Evolutionary conservation across 2,797 vertebrate genomes (phyloP).

Genomic region (Nothura maculosa): DNA sequence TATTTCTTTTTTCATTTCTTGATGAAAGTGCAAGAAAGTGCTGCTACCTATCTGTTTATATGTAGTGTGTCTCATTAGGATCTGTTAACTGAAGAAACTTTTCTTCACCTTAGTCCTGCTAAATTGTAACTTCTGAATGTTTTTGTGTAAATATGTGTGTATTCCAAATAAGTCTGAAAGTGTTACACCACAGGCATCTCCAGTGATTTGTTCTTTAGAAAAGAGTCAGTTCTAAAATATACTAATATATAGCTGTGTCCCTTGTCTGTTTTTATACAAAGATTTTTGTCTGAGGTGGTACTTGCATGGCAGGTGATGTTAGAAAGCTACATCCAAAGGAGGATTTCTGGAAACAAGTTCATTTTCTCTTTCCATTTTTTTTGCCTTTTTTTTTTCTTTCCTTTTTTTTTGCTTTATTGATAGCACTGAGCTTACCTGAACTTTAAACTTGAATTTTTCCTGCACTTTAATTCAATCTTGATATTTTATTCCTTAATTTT

Average conservation of each 20-base stretch:
- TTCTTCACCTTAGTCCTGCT: conserved; percentile 83
- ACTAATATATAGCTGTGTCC: conserved; percentile 60
- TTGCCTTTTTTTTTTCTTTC: background rate
- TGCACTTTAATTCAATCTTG: conserved; percentile 80
- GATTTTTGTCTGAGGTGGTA: conserved; percentile 69
- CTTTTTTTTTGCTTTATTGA: conserved; percentile 67
- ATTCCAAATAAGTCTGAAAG: conserved; percentile 91
- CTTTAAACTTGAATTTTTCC: conserved; percentile 85
- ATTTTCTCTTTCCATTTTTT: conserved; percentile 52
- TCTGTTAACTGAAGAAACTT: conserved; percentile 79
- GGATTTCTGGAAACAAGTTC: conserved; percentile 49
- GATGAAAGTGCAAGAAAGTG: conserved; percentile 82
- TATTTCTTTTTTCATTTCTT: conserved; percentile 74
- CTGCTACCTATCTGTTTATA: conserved; percentile 86
- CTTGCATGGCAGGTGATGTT: conserved; percentile 66
- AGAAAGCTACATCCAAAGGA: conserved; percentile 83
- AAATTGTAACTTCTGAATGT: conserved; percentile 81
- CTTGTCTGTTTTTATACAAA: conserved; percentile 54
- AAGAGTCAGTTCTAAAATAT: conserved; percentile 27
- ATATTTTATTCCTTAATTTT: conserved; percentile 75
- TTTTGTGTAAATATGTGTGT: conserved; percentile 86
- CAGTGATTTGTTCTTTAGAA: conserved; percentile 30
- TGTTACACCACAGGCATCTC: conserved; percentile 74
- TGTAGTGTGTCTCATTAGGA: conserved; percentile 79
- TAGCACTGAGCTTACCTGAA: conserved; percentile 79